These are phyloP conservation scores for Sebastolobus altivelis DNA, from an alignment of 2,797 vertebrate species.

Conservation along the genomic window DNA sequence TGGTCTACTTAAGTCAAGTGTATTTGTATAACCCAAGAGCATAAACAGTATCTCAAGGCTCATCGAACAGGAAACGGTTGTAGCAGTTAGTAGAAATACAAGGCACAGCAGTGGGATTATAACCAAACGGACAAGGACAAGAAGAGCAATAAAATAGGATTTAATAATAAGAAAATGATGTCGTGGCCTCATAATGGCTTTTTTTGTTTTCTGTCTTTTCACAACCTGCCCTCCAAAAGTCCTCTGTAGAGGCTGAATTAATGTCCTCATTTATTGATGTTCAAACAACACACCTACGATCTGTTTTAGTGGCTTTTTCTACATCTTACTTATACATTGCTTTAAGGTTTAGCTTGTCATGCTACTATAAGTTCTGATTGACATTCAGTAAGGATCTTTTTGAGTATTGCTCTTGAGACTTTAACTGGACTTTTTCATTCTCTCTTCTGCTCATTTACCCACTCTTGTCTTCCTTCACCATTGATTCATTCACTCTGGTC, in stretches of 20 bases:
- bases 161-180: background rate
- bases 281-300: background rate
- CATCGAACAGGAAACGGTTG: background rate
- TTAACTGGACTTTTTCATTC: background rate
- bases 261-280: background rate
- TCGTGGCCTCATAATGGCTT: background rate
- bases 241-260: background rate
- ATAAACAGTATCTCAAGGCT: background rate
- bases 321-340: background rate
- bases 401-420: conserved; percentile 2
- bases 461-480: conserved; percentile 9
- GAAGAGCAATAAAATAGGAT: background rate
- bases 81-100: background rate
- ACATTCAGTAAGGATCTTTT: background rate
- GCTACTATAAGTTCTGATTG: background rate
- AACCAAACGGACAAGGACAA: background rate
- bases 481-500: conserved; percentile 1
- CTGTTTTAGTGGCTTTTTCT: background rate
- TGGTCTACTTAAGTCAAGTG: background rate
- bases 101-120: background rate
- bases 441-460: conserved; percentile 16
- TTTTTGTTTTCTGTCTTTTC: background rate
- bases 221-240: background rate
- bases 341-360: background rate
- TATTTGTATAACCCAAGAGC: background rate